A percentile compares a stretch with the other conserved stretches of the same genome.
Evolutionary conservation across 2,113 vertebrate genomes (phyloP).

Genomic region (Mola mola): DNA sequence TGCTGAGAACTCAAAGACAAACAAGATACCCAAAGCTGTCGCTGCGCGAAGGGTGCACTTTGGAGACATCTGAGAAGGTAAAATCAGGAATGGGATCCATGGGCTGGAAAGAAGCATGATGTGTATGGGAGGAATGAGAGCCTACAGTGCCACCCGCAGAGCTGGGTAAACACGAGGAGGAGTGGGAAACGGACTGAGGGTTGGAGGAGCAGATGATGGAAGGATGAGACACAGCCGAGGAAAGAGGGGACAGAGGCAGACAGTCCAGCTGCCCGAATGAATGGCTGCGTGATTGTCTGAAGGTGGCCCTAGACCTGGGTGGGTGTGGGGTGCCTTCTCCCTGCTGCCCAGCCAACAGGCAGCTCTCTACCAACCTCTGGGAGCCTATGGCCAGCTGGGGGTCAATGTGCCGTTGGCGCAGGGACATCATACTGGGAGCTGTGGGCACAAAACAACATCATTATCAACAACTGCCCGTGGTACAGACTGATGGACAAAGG

Average conservation of each 20-base stretch:
- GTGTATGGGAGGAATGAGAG: conserved; percentile 82
- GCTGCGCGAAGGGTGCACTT: conserved; percentile 78
- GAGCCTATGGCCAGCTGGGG: conserved; percentile 90
- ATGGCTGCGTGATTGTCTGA: conserved; percentile 89
- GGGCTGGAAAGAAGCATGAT: conserved; percentile 92
- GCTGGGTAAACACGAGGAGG: conserved; percentile 75
- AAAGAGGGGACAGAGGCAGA: conserved; percentile 79
- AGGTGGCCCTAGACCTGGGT: conserved; percentile 79
- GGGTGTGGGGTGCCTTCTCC: conserved; percentile 77
- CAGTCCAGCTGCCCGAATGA: conserved; percentile 87
- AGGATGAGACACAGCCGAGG: conserved; percentile 80
- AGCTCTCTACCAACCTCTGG: conserved; percentile 99
- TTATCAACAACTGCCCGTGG: conserved; percentile 23
- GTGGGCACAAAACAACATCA: conserved; percentile 72
- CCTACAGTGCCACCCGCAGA: conserved; percentile 38
- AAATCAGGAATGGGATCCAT: conserved; percentile 91
- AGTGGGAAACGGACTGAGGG: conserved; percentile 70
- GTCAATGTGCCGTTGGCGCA: conserved; percentile 95
- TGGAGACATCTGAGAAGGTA: conserved; percentile 86
- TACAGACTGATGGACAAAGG: background rate
- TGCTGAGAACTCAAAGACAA: conserved; percentile 63
- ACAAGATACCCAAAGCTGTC: conserved; percentile 89
- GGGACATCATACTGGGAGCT: conserved; percentile 92
- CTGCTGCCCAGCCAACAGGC: conserved; percentile 79
- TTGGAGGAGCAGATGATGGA: conserved; percentile 75